Conservation (phyloP, 2,113 vertebrate genomes). For the Pyrgilauda ruficollis region DNA sequence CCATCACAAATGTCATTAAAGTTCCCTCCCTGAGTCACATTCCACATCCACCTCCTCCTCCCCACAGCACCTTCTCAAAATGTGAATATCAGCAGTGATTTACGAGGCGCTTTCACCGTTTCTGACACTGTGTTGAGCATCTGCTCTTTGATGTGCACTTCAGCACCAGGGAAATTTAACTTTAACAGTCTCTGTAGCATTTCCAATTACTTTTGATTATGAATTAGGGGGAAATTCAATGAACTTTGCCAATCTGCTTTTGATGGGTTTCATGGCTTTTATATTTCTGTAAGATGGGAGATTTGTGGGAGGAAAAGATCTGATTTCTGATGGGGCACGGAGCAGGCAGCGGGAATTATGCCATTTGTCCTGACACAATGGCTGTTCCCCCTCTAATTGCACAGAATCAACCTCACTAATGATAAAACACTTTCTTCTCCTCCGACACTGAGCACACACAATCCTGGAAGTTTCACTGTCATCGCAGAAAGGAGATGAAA, state of each 20-base stretch:
- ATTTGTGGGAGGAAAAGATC: background rate
- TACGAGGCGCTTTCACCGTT: background rate
- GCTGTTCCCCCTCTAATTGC: background rate
- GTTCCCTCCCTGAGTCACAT: background rate
- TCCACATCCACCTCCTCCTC: background rate
- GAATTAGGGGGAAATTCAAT: background rate
- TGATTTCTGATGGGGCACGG: background rate
- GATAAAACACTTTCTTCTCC: background rate
- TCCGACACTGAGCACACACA: background rate
- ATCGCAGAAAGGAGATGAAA: background rate
- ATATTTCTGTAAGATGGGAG: background rate
- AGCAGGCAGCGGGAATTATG: background rate
- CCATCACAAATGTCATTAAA: background rate
- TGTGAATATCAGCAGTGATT: background rate
- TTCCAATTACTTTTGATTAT: background rate
- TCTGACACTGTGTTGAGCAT: background rate
- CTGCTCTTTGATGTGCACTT: background rate
- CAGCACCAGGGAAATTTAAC: background rate
- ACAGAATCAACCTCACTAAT: background rate
- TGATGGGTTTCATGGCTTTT: background rate
- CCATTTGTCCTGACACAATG: background rate
- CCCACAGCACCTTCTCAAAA: background rate
- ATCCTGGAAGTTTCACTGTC: background rate
- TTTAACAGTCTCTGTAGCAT: background rate
- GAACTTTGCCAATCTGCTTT: conserved; percentile 1